phyloP scores from a whole-genome alignment of 2,888 invertebrate species.

The Elgonia sp. region DNA sequence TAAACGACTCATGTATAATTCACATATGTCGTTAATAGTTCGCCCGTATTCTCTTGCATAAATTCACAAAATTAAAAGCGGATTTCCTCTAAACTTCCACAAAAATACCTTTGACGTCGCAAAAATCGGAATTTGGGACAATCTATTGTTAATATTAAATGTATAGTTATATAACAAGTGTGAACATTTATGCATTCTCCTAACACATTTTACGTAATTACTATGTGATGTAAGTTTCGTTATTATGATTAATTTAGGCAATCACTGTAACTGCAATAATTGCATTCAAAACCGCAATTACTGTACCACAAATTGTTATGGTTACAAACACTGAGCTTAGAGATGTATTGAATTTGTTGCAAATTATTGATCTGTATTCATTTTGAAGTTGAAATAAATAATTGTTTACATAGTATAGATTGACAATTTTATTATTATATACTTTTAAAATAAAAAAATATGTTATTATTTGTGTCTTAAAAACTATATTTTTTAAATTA shows the following conservation, averaged over 20 bases:
- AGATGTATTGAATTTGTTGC: constrained; percentile 35
- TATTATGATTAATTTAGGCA: constrained; percentile 33
- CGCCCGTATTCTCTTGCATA: neutral
- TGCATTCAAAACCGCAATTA: constrained; percentile 37
- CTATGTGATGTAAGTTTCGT: constrained; percentile 24
- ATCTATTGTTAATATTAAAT: too few species aligned
- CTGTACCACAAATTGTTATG: constrained; percentile 44
- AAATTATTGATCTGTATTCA: constrained; percentile 22
- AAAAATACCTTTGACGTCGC: too few species aligned
- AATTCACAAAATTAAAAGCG: constrained; percentile 42
- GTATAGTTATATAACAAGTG: neutral
- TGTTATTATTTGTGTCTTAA: too few species aligned
- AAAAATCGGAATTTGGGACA: too few species aligned
- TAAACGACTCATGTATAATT: constrained; percentile 40
- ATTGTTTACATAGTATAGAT: neutral
- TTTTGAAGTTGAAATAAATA: neutral
- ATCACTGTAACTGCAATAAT: constrained; percentile 46
- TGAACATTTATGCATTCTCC: neutral
- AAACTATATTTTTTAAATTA: too few species aligned
- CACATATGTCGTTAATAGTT: constrained; percentile 39
- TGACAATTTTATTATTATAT: too few species aligned
- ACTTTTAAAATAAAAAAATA: too few species aligned
- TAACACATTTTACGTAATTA: constrained; percentile 11
- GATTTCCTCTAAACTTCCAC: neutral
- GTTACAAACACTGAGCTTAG: constrained; percentile 15